Percentiles rank a stretch among this genome's conserved stretches.
These are phyloP conservation scores for Lordiphosa fenestrarum DNA, from an alignment of 2,888 invertebrate genomes.

Conservation along the genomic window DNA sequence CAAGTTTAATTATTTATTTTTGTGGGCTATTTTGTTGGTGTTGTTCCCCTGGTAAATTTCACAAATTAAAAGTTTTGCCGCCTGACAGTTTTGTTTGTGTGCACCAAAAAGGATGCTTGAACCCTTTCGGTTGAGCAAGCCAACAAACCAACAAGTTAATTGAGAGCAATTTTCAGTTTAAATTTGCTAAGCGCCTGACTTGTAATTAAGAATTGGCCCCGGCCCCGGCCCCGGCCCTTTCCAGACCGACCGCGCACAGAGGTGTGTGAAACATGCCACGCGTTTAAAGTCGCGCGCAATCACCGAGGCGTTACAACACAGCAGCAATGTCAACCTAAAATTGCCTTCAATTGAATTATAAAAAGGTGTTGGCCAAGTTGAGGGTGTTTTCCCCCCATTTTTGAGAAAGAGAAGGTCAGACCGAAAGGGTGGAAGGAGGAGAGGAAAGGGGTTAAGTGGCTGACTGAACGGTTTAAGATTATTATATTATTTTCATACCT, in stretches of 20 bases:
- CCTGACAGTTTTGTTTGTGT: slow-evolving; percentile 13
- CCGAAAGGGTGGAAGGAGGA: too few relatives aligned
- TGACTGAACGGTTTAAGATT: too few relatives aligned
- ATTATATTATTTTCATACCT: too few relatives aligned
- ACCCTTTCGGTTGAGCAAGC: slow-evolving; percentile 18
- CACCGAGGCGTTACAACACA: slow-evolving; percentile 19
- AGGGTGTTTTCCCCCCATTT: slow-evolving; percentile 21
- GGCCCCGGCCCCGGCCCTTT: not conserved
- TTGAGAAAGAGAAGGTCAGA: not conserved
- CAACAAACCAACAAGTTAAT: slow-evolving; percentile 38
- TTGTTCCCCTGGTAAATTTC: slow-evolving; percentile 25
- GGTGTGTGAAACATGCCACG: slow-evolving; percentile 34
- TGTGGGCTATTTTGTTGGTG: slow-evolving; percentile 18
- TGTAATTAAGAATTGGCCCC: slow-evolving; percentile 23
- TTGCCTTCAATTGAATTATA: slow-evolving; percentile 63
- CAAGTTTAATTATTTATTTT: slow-evolving; percentile 55
- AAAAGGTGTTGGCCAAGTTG: slow-evolving; percentile 59
- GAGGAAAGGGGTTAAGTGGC: too few relatives aligned
- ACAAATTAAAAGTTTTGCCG: slow-evolving; percentile 54
- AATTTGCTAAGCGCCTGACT: slow-evolving; percentile 22
- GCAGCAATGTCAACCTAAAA: slow-evolving; percentile 42
- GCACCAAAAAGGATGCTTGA: slow-evolving; percentile 9
- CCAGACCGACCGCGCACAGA: slow-evolving; percentile 33
- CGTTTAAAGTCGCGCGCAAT: slow-evolving; percentile 46
- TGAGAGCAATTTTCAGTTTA: slow-evolving; percentile 46